Evolutionary conservation across 1,140 invertebrate genomes (phyloP).

Genomic region (Lanistes nyassanus): DNA sequence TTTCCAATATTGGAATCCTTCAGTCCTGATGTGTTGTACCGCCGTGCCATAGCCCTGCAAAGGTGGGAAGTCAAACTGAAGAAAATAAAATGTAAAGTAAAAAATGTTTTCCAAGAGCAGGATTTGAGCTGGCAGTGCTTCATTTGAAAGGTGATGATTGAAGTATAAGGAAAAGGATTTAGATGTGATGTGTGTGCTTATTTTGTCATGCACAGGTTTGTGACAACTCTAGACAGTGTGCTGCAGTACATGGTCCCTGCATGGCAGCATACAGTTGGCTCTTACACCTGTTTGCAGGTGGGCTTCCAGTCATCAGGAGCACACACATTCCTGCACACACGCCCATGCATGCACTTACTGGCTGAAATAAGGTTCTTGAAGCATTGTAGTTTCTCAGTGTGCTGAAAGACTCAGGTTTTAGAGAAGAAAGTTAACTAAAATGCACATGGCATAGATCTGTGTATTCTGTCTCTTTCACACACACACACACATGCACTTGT

Average conservation of each 20-base stretch:
- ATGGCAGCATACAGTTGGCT: conserved; percentile 61
- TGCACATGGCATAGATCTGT: too few species aligned
- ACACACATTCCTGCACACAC: background rate
- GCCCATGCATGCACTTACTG: too few species aligned
- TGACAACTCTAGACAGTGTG: conserved; percentile 60
- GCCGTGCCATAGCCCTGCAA: conserved; percentile 56
- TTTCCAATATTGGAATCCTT: conserved; percentile 60
- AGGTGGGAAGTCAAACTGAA: conserved; percentile 45
- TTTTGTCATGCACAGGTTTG: conserved; percentile 51
- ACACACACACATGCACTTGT: background rate
- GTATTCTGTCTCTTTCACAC: too few species aligned
- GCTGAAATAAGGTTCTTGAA: too few species aligned
- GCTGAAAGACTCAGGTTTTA: too few species aligned
- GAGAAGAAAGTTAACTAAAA: too few species aligned
- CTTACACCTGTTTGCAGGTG: conserved; percentile 29
- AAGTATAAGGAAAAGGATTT: background rate
- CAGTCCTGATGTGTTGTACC: conserved; percentile 52
- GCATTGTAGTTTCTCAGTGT: too few species aligned
- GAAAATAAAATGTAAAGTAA: background rate
- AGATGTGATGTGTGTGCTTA: background rate
- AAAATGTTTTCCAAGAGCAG: background rate
- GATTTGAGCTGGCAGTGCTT: too few species aligned
- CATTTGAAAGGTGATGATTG: background rate
- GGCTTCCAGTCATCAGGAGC: background rate
- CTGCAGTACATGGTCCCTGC: conserved; percentile 60